phyloP scores from a whole-genome alignment of 1,140 invertebrate species.

The Drosophila sproati region DNA sequence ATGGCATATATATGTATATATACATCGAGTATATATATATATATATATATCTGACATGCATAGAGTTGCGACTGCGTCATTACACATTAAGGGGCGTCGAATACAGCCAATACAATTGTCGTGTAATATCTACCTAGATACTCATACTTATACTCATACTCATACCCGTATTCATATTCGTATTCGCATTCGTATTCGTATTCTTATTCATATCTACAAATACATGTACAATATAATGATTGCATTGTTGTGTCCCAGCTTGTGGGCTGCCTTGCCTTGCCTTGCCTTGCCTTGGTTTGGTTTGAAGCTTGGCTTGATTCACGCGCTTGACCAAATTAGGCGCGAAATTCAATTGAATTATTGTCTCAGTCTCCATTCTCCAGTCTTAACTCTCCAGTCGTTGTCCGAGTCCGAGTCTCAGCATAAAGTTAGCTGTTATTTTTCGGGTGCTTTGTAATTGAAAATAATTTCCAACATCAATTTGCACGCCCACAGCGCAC shows the following conservation, averaged over 20 bases:
- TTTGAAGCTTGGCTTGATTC: conserved; percentile 44
- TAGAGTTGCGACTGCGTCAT: conserved; percentile 54
- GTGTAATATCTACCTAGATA: conserved; percentile 20
- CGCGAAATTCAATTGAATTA: conserved; percentile 77
- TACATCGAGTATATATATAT: conserved; percentile 22
- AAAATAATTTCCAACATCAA: conserved; percentile 58
- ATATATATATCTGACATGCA: conserved; percentile 20
- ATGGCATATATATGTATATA: conserved; percentile 36
- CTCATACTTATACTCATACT: background rate
- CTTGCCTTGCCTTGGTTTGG: background rate
- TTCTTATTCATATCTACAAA: conserved; percentile 19
- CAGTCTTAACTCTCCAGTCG: background rate
- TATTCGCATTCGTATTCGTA: background rate
- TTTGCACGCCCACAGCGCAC: conserved; percentile 40
- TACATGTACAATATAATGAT: conserved; percentile 19
- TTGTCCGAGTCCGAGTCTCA: conserved; percentile 3
- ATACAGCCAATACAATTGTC: conserved; percentile 18
- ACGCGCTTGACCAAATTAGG: conserved; percentile 69
- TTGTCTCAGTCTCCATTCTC: conserved; percentile 12
- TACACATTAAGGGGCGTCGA: conserved; percentile 18
- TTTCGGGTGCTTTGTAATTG: conserved; percentile 55
- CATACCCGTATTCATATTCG: too few relatives aligned
- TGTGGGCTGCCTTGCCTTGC: conserved; percentile 50
- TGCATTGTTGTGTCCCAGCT: conserved; percentile 49
- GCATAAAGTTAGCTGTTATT: conserved; percentile 2